These are phyloP conservation scores for Germaria angustata DNA, from an alignment of 2,888 invertebrate genomes.

Conservation along the genomic window DNA sequence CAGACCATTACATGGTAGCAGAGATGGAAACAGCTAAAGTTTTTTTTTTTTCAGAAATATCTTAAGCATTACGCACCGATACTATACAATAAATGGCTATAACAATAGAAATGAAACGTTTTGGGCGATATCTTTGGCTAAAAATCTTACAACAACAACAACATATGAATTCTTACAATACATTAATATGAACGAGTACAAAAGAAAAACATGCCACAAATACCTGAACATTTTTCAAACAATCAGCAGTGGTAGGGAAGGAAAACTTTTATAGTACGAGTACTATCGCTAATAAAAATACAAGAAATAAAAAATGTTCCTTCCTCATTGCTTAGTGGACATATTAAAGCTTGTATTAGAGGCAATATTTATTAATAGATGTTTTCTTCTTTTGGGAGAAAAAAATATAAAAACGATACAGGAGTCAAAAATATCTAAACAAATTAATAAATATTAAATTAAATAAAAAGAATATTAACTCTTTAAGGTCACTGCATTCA, in stretches of 20 bases:
- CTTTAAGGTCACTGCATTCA: too few relatives aligned
- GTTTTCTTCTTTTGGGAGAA: not conserved
- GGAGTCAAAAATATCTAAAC: conserved; percentile 37
- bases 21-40: not conserved
- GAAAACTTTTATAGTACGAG: conserved; percentile 10
- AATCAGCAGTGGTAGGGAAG: conserved; percentile 14
- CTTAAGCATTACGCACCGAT: conserved; percentile 4
- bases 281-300: not conserved
- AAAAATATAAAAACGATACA: conserved; percentile 23
- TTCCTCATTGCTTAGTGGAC: conserved; percentile 30
- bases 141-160: conserved; percentile 56
- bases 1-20: not conserved
- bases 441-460: conserved; percentile 62
- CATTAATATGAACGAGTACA: not conserved
- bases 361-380: conserved; percentile 42
- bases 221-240: conserved; percentile 43
- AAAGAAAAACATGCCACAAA: conserved; percentile 40
- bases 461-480: conserved; percentile 20
- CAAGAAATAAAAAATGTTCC: not conserved
- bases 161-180: conserved; percentile 57
- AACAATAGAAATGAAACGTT: conserved; percentile 66
- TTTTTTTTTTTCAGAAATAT: not conserved
- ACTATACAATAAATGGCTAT: conserved; percentile 56
- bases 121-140: conserved; percentile 53
- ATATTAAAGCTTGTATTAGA: conserved; percentile 57